Evolutionary conservation across 2,797 vertebrate species (phyloP).

Genomic region (Muscicapa comitata): DNA sequence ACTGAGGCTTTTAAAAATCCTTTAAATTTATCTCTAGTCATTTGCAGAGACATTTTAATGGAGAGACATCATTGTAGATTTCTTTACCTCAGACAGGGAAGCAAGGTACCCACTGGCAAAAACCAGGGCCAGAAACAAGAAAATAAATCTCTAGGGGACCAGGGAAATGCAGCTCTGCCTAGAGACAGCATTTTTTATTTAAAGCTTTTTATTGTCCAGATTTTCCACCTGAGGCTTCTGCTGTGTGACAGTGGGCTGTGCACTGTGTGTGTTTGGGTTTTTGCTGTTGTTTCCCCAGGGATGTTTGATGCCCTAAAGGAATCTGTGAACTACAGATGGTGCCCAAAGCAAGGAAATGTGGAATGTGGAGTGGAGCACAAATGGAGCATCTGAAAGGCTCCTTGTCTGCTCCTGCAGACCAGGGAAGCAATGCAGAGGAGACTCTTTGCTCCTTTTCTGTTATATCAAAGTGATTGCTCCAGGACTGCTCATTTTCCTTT

Average conservation of each 20-base stretch:
- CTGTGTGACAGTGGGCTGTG: conserved; percentile 5
- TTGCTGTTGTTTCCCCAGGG: conserved; percentile 58
- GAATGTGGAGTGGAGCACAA: conserved; percentile 10
- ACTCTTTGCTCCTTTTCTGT: neutral
- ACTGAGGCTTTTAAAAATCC: conserved; percentile 7
- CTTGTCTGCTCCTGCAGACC: neutral
- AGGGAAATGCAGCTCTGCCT: conserved; percentile 13
- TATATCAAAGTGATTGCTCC: neutral
- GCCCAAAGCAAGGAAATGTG: conserved; percentile 21
- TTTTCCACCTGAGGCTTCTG: neutral
- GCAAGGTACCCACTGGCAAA: neutral
- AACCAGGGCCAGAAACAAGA: conserved; percentile 24
- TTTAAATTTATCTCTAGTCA: conserved; percentile 31
- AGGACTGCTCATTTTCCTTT: conserved; percentile 13
- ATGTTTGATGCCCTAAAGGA: conserved; percentile 42
- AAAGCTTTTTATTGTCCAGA: conserved; percentile 17
- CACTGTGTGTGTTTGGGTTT: conserved; percentile 4
- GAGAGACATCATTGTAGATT: conserved; percentile 27
- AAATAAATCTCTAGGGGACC: neutral
- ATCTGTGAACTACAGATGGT: conserved; percentile 29
- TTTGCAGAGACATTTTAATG: conserved; percentile 45
- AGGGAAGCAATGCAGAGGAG: neutral
- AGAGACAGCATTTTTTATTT: conserved; percentile 31
- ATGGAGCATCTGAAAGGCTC: neutral
- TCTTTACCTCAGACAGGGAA: conserved; percentile 24